These are phyloP conservation scores for Lota lota DNA, from an alignment of 2,113 vertebrate genomes.

Conservation along the genomic window DNA sequence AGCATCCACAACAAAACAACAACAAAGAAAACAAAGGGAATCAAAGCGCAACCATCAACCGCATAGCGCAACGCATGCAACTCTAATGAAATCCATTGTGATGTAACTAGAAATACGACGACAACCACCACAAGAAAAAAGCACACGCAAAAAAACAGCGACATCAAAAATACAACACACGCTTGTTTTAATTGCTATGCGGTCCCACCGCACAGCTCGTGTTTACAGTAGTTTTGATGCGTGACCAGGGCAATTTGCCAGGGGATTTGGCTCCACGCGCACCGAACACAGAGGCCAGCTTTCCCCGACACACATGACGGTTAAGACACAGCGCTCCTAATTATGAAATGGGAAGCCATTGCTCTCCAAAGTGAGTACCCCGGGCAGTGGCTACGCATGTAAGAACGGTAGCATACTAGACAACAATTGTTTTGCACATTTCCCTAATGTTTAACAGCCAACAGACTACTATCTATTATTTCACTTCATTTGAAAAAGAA, in stretches of 20 bases:
- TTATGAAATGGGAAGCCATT: too few relatives aligned
- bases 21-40: slow-evolving; percentile 39
- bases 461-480: too few relatives aligned
- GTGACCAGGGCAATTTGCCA: slow-evolving; percentile 55
- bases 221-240: slow-evolving; percentile 47
- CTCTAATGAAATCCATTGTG: slow-evolving; percentile 68
- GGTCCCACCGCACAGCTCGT: slow-evolving; percentile 51
- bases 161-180: slow-evolving; percentile 31
- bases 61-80: slow-evolving; percentile 23
- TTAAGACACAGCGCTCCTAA: background rate
- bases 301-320: slow-evolving; percentile 8
- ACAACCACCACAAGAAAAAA: too few relatives aligned
- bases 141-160: background rate
- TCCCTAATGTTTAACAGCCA: too few relatives aligned
- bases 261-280: slow-evolving; percentile 30
- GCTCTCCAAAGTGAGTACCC: too few relatives aligned
- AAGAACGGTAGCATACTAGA: too few relatives aligned
- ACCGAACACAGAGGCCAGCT: too few relatives aligned
- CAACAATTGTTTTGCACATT: too few relatives aligned
- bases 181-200: slow-evolving; percentile 64
- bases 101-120: slow-evolving; percentile 49
- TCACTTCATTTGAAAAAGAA: too few relatives aligned
- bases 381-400: too few relatives aligned
- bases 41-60: slow-evolving; percentile 21
- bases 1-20: slow-evolving; percentile 6